Evolutionary conservation across 2,797 vertebrate species (phyloP).

Genomic region (Argya squamiceps): DNA sequence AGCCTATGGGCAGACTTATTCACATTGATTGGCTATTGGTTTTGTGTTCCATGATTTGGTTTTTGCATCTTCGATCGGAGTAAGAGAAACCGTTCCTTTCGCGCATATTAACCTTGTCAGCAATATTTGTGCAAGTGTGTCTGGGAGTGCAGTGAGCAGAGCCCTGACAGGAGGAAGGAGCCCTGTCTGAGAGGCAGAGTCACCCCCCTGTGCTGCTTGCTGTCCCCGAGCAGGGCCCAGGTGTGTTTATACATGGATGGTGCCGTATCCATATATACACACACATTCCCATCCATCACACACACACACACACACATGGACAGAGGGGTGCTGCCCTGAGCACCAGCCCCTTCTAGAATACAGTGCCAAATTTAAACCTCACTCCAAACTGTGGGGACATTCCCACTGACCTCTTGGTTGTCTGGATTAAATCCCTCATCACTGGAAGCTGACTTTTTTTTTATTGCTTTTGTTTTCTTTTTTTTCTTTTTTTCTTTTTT

Average conservation of each 20-base stretch:
- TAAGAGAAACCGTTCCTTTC: background rate
- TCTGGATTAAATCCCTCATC: background rate
- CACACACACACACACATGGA: background rate
- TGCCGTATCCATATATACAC: background rate
- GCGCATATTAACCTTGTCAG: background rate
- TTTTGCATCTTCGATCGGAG: slow-evolving; percentile 61
- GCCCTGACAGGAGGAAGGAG: background rate
- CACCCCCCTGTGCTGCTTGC: slow-evolving; percentile 48
- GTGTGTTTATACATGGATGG: slow-evolving; percentile 43
- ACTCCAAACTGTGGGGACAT: background rate
- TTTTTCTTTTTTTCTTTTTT: background rate
- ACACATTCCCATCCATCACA: slow-evolving; percentile 4
- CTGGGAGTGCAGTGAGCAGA: background rate
- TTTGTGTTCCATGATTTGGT: slow-evolving; percentile 73
- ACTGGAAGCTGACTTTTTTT: slow-evolving; percentile 25
- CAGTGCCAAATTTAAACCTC: background rate
- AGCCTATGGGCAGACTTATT: slow-evolving; percentile 70
- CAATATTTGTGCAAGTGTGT: background rate
- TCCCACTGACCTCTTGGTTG: background rate
- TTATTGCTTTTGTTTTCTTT: no score
- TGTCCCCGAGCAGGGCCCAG: background rate
- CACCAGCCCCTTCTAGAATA: background rate
- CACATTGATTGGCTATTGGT: slow-evolving; percentile 71
- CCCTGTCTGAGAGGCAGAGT: slow-evolving; percentile 1
- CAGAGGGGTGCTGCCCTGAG: background rate